Evolutionary conservation across 2,797 vertebrate species (phyloP), one percentile per base, ranked within the genome.

Genomic region (Spondyliosoma cantharus): DNA sequence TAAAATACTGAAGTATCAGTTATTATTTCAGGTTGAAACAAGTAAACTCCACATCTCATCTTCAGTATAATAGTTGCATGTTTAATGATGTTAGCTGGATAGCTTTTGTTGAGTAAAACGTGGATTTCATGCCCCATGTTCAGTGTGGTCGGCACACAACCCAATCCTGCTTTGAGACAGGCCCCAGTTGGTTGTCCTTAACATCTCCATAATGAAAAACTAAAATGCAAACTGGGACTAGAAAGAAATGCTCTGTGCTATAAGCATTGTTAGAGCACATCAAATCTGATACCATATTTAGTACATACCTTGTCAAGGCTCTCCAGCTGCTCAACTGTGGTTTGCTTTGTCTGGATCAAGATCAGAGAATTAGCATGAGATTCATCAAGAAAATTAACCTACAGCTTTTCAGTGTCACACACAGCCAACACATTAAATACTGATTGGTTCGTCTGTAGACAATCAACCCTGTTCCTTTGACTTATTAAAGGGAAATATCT

Each of bases 271-370:
- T 2, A 0, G 3, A 64, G 4, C 19, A 22, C 8, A 60, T 49
- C 17, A 42, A 63, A 27, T 24, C 5, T 48, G 15, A 17, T 5
- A 3, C 14, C 42, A 19, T 24, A n/a, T 63, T 52, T 0, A 20
- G 13, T 56, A 27, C 0, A 27, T 96, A 99, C 98, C 97, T 98
- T 98, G 90, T 99, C 98, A 85, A 98, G 89, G 84, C 91, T 96
- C 94, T 99, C 97, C 91, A 99, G 92, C 86, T 97, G 93, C 87
- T 98, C 97, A 78, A 98, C 94, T 46, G 97, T 98, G 54, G 97
- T 97, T 86, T 94, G 95, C 85, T 98, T 98, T 70, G 94, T 88
- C 97, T 99, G 91, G 17, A 80, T 63, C 71, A 81, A 42, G 82
- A 64, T 91, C 54, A 91, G 13, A 76, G 19, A 76, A 80, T 50